Conservation (phyloP, 2,113 vertebrate genomes). For the Desmodus rotundus region DNA sequence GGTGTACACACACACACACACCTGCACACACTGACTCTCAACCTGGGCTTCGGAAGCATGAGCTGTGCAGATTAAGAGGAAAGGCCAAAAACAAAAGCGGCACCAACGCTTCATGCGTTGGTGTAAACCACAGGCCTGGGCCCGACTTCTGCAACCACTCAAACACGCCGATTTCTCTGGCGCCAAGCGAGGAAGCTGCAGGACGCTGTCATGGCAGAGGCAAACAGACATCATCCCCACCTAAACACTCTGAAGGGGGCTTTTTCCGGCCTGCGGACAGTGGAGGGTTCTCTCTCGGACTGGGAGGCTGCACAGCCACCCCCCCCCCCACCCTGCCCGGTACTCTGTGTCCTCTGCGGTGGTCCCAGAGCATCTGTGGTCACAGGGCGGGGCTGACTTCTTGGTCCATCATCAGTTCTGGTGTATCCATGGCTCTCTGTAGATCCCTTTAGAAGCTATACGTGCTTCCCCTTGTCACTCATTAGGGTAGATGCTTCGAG, state of each 20-base stretch:
- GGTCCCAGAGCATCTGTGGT: neutral
- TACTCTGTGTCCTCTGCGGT: neutral
- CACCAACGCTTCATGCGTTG: neutral
- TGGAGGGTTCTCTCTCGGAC: too few species aligned
- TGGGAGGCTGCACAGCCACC: neutral
- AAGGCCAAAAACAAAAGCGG: neutral
- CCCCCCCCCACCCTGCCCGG: neutral
- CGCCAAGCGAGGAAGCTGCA: neutral
- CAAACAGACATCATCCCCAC: neutral
- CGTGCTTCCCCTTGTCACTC: neutral
- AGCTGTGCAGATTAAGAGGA: neutral
- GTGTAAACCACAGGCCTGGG: neutral
- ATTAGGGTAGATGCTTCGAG: neutral
- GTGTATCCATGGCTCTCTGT: neutral
- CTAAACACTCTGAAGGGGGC: neutral
- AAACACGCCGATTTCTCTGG: neutral
- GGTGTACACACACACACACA: too few species aligned
- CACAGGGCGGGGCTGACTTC: neutral
- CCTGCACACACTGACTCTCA: too few species aligned
- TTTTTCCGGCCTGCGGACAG: too few species aligned
- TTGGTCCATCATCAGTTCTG: neutral
- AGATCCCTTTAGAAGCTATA: neutral
- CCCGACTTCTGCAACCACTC: neutral
- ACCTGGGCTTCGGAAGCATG: neutral
- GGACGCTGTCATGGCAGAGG: neutral